phyloP scores from a whole-genome alignment of 2,888 invertebrate genomes.

The Drosophila helvetica region DNA sequence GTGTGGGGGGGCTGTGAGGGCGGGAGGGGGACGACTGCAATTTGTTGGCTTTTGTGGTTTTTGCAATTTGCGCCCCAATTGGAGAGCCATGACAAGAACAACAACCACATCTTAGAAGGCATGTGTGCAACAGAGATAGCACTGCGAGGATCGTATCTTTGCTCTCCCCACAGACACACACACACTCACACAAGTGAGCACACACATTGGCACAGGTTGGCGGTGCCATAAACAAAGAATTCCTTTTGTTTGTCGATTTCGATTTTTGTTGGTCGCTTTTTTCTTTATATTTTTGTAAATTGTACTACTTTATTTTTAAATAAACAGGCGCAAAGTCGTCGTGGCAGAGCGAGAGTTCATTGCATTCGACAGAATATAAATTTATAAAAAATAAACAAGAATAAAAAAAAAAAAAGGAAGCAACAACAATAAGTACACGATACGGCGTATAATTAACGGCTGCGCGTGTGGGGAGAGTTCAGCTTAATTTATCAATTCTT shows the following conservation, averaged over 20 bases:
- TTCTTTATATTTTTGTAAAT: slow-evolving; percentile 43
- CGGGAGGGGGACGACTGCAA: slow-evolving; percentile 40
- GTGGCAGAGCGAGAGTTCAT: slow-evolving; percentile 65
- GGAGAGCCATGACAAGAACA: slow-evolving; percentile 38
- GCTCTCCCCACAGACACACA: background rate
- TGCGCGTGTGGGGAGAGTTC: slow-evolving; percentile 57
- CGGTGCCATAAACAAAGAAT: slow-evolving; percentile 72
- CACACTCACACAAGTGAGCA: background rate
- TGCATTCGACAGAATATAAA: slow-evolving; percentile 63
- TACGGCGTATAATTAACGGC: slow-evolving; percentile 49
- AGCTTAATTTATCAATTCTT: slow-evolving; percentile 66
- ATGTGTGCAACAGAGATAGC: slow-evolving; percentile 22
- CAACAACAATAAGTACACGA: slow-evolving; percentile 47
- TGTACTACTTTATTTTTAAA: slow-evolving; percentile 75
- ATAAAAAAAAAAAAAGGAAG: slow-evolving; percentile 31
- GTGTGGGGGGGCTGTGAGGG: background rate
- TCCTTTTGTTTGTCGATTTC: slow-evolving; percentile 66
- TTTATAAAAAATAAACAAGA: slow-evolving; percentile 35
- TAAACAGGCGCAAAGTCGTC: slow-evolving; percentile 71
- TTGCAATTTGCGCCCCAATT: slow-evolving; percentile 71
- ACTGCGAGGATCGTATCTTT: background rate
- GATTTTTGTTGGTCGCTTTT: slow-evolving; percentile 27
- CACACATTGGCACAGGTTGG: slow-evolving; percentile 65
- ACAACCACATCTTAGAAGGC: slow-evolving; percentile 5
- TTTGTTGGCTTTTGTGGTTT: slow-evolving; percentile 26